A percentile compares a stretch with the other conserved stretches of the same genome.
These are phyloP conservation scores for Dusona sp. DNA, from an alignment of 2,888 invertebrate genomes.

Conservation along the genomic window DNA sequence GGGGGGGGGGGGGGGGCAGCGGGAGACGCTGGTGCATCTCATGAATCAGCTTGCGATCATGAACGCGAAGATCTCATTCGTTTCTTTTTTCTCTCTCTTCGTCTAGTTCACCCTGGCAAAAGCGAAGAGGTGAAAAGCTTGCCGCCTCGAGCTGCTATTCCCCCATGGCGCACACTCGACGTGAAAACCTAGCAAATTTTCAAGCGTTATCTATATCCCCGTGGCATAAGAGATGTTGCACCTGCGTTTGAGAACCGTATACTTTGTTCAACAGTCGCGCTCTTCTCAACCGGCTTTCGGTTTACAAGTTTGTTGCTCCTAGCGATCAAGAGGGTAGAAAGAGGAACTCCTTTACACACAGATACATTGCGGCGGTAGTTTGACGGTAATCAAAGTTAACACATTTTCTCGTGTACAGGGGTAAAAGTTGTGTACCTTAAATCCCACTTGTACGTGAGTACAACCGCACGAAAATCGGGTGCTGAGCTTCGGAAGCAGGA, in stretches of 20 bases:
- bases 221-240: background rate
- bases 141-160: conserved; percentile 54
- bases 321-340: conserved; percentile 30
- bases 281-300: conserved; percentile 37
- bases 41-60: conserved; percentile 64
- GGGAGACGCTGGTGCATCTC: conserved; percentile 47
- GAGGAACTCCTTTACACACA: conserved; percentile 21
- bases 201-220: conserved; percentile 46
- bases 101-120: conserved; percentile 22
- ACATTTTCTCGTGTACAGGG: conserved; percentile 37
- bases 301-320: conserved; percentile 39
- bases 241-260: background rate
- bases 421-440: conserved; percentile 37
- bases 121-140: conserved; percentile 34
- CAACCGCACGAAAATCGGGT: conserved; percentile 24
- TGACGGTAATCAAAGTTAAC: conserved; percentile 67
- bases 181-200: conserved; percentile 64
- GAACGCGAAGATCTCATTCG: conserved; percentile 53
- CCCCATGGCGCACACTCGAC: conserved; percentile 41
- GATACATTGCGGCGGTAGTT: conserved; percentile 39
- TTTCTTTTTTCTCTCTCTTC: conserved; percentile 31
- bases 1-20: background rate
- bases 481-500: conserved; percentile 26
- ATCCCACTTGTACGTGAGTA: conserved; percentile 21
- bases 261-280: conserved; percentile 23